Percentiles rank a stretch among this genome's conserved stretches.
Conservation (phyloP, 53 echinoderm and acorn worm genomes). For the Luidia sarsii region DNA sequence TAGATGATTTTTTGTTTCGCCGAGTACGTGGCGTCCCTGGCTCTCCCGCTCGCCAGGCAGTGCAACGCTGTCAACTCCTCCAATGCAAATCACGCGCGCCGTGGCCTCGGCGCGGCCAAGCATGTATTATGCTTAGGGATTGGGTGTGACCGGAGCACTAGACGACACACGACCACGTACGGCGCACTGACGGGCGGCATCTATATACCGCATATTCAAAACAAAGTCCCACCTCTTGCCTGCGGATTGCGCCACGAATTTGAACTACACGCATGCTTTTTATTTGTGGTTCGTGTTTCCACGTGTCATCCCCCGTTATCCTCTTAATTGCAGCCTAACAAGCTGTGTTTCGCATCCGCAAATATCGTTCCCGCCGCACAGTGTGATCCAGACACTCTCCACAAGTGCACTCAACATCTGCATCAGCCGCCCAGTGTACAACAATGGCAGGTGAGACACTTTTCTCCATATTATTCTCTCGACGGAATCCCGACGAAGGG, state of each 20-base stretch:
- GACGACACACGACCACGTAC: not conserved
- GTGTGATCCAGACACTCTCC: no score
- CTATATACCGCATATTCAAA: no score
- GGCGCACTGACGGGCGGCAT: not conserved
- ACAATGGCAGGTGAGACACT: slow-evolving; percentile 13
- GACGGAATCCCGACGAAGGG: no score
- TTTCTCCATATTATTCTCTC: not conserved
- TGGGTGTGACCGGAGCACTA: slow-evolving; percentile 44
- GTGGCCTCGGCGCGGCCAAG: slow-evolving; percentile 39
- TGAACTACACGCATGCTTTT: not conserved
- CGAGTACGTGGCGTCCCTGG: not conserved
- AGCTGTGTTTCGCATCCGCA: no score
- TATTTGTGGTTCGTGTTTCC: not conserved
- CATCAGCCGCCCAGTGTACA: not conserved
- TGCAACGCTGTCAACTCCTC: slow-evolving; percentile 18
- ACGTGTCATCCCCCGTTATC: no score
- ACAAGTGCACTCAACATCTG: not conserved
- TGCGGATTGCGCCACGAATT: no score
- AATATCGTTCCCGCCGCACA: no score
- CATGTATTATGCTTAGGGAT: slow-evolving; percentile 48
- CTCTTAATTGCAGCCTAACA: no score
- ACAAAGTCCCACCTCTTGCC: no score
- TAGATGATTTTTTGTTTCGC: no score
- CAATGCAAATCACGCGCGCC: slow-evolving; percentile 60
- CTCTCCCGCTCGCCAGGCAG: no score